Conservation (phyloP, 2,113 vertebrate species). For the Nibea coibor region DNA sequence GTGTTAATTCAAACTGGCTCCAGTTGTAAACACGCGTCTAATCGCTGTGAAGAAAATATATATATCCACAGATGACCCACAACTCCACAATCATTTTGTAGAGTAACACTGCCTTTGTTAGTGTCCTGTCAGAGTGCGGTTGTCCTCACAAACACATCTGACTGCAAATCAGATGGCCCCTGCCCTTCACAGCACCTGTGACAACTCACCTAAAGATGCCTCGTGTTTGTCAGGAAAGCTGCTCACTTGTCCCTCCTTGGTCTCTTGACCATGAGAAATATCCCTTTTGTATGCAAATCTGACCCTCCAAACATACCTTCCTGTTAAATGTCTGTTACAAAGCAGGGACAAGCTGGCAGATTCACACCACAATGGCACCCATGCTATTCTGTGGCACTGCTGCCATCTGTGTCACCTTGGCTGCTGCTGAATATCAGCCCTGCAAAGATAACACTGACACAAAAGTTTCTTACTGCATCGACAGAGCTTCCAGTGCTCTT, state of each 20-base stretch:
- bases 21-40: background rate
- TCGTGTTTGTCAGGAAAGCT: conserved; percentile 26
- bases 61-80: background rate
- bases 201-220: conserved; percentile 1
- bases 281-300: conserved; percentile 39
- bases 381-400: conserved; percentile 49
- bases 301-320: conserved; percentile 19
- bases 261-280: conserved; percentile 29
- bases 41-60: background rate
- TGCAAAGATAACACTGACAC: conserved; percentile 49
- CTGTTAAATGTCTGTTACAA: conserved; percentile 56
- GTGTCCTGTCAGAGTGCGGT: background rate
- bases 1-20: conserved; percentile 12
- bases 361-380: conserved; percentile 44
- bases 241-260: conserved; percentile 18
- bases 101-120: background rate
- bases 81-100: background rate
- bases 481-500: conserved; percentile 4
- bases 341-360: conserved; percentile 50
- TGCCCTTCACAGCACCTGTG: background rate
- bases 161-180: background rate
- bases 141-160: background rate
- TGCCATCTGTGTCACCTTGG: conserved; percentile 65
- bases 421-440: conserved; percentile 44
- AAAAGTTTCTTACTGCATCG: conserved; percentile 39